Conservation (phyloP, 1,140 invertebrate species). For the Drosophila eugracilis region DNA sequence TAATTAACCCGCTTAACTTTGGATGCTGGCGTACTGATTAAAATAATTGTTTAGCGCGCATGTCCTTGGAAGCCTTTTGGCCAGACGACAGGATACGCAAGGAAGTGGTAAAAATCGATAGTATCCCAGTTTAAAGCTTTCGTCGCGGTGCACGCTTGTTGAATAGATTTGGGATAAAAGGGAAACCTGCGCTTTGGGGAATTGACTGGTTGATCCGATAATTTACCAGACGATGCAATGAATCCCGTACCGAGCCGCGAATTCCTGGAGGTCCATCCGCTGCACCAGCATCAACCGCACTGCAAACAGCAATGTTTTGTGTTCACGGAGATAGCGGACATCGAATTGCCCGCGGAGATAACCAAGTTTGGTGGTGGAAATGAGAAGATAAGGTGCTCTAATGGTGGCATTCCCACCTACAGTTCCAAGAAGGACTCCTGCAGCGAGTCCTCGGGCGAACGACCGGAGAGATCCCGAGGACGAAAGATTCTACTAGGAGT, state of each 20-base stretch:
- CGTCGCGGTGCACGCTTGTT: constrained; percentile 18
- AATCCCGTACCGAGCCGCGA: constrained; percentile 81
- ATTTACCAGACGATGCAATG: constrained; percentile 55
- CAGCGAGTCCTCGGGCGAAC: constrained; percentile 66
- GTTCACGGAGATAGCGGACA: constrained; percentile 83
- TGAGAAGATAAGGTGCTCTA: constrained; percentile 75
- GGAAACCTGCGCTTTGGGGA: background rate
- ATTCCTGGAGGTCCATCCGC: constrained; percentile 80
- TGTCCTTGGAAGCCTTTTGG: constrained; percentile 18
- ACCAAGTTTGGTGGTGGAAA: constrained; percentile 76
- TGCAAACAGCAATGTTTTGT: constrained; percentile 84
- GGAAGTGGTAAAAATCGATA: constrained; percentile 35
- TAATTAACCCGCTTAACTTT: background rate
- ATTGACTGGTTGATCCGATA: background rate
- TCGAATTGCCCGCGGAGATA: constrained; percentile 82
- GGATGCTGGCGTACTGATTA: constrained; percentile 23
- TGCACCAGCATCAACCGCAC: constrained; percentile 82
- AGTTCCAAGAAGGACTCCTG: constrained; percentile 72
- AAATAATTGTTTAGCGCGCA: constrained; percentile 14
- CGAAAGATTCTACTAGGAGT: constrained; percentile 72
- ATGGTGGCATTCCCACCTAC: constrained; percentile 71
- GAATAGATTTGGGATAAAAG: constrained; percentile 12
- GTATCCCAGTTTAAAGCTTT: constrained; percentile 16
- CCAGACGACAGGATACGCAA: constrained; percentile 13
- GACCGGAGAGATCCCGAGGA: constrained; percentile 59